These are phyloP conservation scores for Zaprionus taronus DNA, from an alignment of 1,140 invertebrate species.

Conservation along the genomic window DNA sequence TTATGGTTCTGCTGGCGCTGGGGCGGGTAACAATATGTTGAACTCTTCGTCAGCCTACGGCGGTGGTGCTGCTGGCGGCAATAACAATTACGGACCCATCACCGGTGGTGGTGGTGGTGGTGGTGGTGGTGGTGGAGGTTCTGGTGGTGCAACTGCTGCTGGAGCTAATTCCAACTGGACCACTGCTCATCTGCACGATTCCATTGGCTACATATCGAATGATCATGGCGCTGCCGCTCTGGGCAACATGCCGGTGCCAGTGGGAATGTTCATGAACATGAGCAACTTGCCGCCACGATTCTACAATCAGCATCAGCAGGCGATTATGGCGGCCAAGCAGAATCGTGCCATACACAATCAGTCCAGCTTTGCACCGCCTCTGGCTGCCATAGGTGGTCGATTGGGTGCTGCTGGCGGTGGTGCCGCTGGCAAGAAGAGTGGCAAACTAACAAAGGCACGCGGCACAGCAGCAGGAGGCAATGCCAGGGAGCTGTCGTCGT, in stretches of 20 bases:
- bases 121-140: neutral
- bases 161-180: constrained; percentile 41
- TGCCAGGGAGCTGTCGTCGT: neutral
- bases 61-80: constrained; percentile 51
- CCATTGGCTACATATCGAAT: constrained; percentile 96
- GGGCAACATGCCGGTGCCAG: constrained; percentile 93
- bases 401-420: constrained; percentile 62
- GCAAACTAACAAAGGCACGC: constrained; percentile 32
- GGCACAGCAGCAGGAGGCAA: neutral
- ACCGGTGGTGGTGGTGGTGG: neutral
- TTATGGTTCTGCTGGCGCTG: constrained; percentile 1
- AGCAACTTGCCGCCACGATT: constrained; percentile 94
- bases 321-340: constrained; percentile 85
- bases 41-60: constrained; percentile 41
- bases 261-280: constrained; percentile 98
- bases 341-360: constrained; percentile 52
- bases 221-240: constrained; percentile 92
- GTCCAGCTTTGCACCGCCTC: constrained; percentile 19
- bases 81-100: constrained; percentile 5
- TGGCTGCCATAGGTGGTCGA: constrained; percentile 40
- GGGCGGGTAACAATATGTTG: constrained; percentile 60
- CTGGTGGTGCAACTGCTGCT: neutral
- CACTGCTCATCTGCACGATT: constrained; percentile 88
- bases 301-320: constrained; percentile 91
- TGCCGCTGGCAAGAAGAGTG: constrained; percentile 28